Base-by-base conservation (phyloP, 2,888 invertebrate genomes). In the Diaphora mendica region DNA sequence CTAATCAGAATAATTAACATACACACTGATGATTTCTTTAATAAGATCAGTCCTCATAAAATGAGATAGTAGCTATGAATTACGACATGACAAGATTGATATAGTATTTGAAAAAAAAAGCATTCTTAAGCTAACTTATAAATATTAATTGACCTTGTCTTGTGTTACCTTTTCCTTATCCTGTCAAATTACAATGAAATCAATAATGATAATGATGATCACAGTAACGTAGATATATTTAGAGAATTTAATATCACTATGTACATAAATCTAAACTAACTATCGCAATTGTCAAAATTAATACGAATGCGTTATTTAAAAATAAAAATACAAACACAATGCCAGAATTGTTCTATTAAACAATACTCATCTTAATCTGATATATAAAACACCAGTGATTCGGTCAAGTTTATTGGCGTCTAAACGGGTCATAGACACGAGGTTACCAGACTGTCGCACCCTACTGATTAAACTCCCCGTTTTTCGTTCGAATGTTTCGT, bases 391-490 rank as follows among this genome's bases (percentile, higher is more conserved):
- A 35, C 48, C 17, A 70, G 35, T 70, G 44, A 23, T 64, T 70
- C 64, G 23, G 44, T 33, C 48, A 74, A 74, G 51, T 64, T 59
- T 42, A 64, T 55, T 70, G 68, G 30, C 55, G 64, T 76, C 68
- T 81, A 78, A 88, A 88, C 85, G 77, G 59, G 68, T 83, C 89
- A 87, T 82, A 83, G 85, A 83, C 83, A 73, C 79, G 78, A 82
- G 78, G 78, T 82, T 79, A 82, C 85, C 88, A 88, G 89, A 86
- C 88, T 87, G 88, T 88, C 88, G 86, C 91, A 88, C 91, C 91
- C 91, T 88, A 80, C 82, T 79, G 85, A 87, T 87, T 87, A 82
- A 85, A 82, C 86, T 85, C 86, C 87, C 87, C 87, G 79, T 80
- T 85, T 39, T 74, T 83, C 74, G 72, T 80, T 85, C 84, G 82